phyloP scores from a whole-genome alignment of 2,888 invertebrate species.

The Eumerus sabulonum region DNA sequence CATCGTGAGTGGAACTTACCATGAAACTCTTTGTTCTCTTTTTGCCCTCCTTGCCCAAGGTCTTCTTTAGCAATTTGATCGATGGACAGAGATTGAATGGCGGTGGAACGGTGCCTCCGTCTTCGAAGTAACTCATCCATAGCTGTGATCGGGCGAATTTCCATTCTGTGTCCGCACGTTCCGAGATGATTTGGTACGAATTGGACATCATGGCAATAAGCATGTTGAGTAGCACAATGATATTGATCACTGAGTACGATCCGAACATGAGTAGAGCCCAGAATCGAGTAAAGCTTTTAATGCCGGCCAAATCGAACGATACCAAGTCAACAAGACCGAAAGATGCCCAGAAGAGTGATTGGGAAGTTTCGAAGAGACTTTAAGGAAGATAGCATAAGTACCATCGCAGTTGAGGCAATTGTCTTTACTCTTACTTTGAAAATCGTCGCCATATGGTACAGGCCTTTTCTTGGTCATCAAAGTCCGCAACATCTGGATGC shows the following conservation, averaged over 20 bases:
- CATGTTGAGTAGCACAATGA: constrained; percentile 97
- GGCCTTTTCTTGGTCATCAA: constrained; percentile 90
- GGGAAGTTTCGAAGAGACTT: constrained; percentile 97
- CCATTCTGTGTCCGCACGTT: constrained; percentile 97
- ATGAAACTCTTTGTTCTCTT: constrained; percentile 82
- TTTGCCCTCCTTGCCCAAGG: constrained; percentile 78
- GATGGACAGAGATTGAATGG: constrained; percentile 97
- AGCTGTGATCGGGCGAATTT: constrained; percentile 97
- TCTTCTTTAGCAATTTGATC: constrained; percentile 84
- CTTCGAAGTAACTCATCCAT: constrained; percentile 98
- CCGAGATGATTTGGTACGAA: constrained; percentile 98
- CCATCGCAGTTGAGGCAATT: neutral
- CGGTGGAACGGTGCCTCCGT: constrained; percentile 93
- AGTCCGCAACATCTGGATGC: constrained; percentile 87
- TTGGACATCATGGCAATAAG: constrained; percentile 99
- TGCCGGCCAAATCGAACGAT: constrained; percentile 95
- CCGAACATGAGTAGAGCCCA: constrained; percentile 99
- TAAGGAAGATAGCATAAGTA: constrained; percentile 72
- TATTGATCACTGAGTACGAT: constrained; percentile 97
- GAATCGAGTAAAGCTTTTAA: constrained; percentile 96
- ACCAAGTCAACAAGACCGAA: constrained; percentile 97
- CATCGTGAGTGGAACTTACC: constrained; percentile 78
- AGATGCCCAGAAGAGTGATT: constrained; percentile 98
- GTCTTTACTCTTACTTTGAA: constrained; percentile 84
- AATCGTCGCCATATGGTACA: constrained; percentile 93